Conservation (phyloP, 2,797 vertebrate species). For the Loriculus beryllinus region DNA sequence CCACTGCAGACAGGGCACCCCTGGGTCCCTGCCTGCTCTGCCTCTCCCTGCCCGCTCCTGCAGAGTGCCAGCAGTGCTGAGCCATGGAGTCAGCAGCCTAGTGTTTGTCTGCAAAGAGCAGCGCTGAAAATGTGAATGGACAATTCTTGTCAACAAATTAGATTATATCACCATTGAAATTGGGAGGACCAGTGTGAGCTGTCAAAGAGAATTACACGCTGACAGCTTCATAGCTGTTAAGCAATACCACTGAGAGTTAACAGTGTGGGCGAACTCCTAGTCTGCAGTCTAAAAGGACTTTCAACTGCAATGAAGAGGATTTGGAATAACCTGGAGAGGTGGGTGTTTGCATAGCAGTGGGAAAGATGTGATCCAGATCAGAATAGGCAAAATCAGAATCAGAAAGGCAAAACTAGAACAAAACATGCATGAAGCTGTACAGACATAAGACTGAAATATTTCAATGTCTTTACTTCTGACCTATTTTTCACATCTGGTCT, state of each 20-base stretch:
- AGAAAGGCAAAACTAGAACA: neutral
- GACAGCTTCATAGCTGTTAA: accelerated
- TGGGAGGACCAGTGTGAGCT: neutral
- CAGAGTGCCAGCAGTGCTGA: neutral
- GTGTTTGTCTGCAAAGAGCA: neutral
- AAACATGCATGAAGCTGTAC: neutral
- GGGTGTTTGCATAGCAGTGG: neutral
- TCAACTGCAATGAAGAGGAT: neutral
- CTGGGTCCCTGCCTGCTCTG: neutral
- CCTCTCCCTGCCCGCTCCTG: neutral
- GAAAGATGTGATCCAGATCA: neutral
- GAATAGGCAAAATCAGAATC: neutral
- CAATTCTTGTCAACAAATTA: neutral
- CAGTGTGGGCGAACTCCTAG: neutral
- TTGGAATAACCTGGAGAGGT: neutral
- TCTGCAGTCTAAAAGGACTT: neutral
- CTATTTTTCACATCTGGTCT: neutral
- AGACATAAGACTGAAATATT: neutral
- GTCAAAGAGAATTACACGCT: accelerated
- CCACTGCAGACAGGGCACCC: accelerated
- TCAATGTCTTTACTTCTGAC: no score
- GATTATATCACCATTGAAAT: neutral
- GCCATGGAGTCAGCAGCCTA: neutral
- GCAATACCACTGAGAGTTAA: neutral
- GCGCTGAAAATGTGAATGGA: neutral